Evolutionary conservation across 2,113 vertebrate species (phyloP).

Genomic region (Tor tambroides): DNA sequence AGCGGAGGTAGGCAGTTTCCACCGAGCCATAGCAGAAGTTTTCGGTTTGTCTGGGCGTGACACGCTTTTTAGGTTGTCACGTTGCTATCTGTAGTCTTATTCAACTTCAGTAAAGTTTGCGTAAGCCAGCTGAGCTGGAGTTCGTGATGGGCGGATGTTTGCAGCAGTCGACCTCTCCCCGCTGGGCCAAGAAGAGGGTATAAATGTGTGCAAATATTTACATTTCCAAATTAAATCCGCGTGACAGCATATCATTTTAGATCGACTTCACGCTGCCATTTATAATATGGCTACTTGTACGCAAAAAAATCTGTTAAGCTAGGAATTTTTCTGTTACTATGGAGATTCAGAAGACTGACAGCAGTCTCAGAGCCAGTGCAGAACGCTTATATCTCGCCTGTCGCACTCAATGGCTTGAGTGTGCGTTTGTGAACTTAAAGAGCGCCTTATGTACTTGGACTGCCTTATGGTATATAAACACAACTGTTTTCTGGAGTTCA

Average conservation of each 20-base stretch:
- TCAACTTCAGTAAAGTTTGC: constrained; percentile 34
- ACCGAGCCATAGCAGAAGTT: neutral
- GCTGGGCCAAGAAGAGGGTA: neutral
- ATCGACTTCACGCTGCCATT: neutral
- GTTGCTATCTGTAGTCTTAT: neutral
- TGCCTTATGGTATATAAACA: neutral
- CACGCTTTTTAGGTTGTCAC: neutral
- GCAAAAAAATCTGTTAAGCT: neutral
- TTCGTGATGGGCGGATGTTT: constrained; percentile 27
- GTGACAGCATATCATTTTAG: neutral
- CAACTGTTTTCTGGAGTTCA: neutral
- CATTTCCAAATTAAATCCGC: neutral
- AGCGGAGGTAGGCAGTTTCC: constrained; percentile 63
- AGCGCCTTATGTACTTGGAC: neutral
- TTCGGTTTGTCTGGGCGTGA: neutral
- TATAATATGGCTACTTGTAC: neutral
- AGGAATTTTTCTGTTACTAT: neutral
- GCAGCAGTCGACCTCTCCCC: neutral
- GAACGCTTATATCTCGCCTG: neutral
- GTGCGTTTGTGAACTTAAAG: neutral
- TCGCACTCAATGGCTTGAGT: neutral
- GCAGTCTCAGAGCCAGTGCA: neutral
- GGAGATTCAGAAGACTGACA: constrained; percentile 13
- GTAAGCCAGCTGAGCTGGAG: neutral
- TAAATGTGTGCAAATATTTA: neutral